Evolutionary conservation across 2,113 vertebrate species (phyloP).

Genomic region (Recurvirostra avosetta): DNA sequence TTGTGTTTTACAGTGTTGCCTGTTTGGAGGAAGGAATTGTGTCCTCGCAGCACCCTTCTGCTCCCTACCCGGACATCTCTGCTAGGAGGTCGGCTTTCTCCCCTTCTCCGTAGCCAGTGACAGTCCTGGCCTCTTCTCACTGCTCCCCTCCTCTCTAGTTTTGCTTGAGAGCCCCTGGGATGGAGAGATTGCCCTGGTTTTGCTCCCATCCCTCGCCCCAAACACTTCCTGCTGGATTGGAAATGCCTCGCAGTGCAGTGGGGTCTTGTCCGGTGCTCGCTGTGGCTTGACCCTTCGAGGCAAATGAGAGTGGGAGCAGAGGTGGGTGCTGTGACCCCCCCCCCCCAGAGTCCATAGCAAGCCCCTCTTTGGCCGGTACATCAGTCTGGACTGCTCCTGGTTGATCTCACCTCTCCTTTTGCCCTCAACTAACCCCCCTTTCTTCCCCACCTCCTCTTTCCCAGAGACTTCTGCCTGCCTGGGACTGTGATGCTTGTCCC

Average conservation of each 20-base stretch:
- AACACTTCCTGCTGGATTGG: not conserved
- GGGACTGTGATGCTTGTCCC: not conserved
- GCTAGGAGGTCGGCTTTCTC: constrained; percentile 63
- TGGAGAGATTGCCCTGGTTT: not conserved
- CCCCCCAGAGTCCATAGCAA: not conserved
- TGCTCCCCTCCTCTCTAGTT: constrained; percentile 35
- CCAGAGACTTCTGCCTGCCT: not conserved
- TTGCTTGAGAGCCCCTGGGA: constrained; percentile 22
- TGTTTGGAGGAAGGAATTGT: constrained; percentile 70
- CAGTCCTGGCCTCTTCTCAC: not conserved
- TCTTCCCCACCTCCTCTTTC: not conserved
- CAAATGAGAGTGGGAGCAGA: constrained; percentile 20
- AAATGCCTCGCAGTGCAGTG: not conserved
- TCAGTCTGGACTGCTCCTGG: not conserved
- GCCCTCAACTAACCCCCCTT: not conserved
- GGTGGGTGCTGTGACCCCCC: constrained; percentile 19
- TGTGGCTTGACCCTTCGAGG: constrained; percentile 3
- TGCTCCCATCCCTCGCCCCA: not conserved
- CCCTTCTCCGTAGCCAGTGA: constrained; percentile 3
- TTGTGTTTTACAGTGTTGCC: constrained; percentile 74
- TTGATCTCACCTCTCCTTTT: not conserved
- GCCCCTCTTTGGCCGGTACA: not conserved
- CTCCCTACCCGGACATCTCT: constrained; percentile 64
- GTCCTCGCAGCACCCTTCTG: constrained; percentile 46
- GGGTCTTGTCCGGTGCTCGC: not conserved